Base-by-base conservation (phyloP, 1,140 invertebrate genomes). In the Sycobia sp. region DNA sequence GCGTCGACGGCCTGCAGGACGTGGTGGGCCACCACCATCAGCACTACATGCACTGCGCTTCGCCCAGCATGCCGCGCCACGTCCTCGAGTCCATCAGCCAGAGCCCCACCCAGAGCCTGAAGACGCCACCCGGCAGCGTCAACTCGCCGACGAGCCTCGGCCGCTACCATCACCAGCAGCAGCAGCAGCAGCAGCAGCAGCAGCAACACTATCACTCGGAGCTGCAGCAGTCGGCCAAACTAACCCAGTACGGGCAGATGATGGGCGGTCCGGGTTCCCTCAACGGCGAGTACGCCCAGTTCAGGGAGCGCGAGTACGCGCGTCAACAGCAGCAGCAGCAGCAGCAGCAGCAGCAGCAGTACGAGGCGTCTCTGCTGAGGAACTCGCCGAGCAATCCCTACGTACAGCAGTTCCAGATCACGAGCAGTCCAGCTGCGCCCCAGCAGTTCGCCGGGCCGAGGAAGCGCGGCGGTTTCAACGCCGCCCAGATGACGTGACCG, bases 401-500 rank as follows among this genome's bases (percentile, higher is more conserved):
- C 69, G 72, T 78, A 46, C 78, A 79, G 34, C 76, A 79, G 51
- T 79, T 78, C 23, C 77, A 80, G 62, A 73, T 80, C 47, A 32
- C 69, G 25, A 2, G 73, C 63, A 23, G 70, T 72, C 0, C 73
- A 72, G 41, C 73, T 74, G 34, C 78, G 74, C 44, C 51, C 62
- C 36, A 80, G 75, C 61, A 74, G 66, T 23, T 20, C 47, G 11
- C 32, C 32, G n/a, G 23, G 62, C 2, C 63, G 14, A 69, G 72
- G n/a, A 74, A 71, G 36, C 69, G 49, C 34, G 16, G 49, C 7
- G 70, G 67, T 18, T 79, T 73, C 56, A 76, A 79, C 53, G 68
- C 76, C 41, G 73, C 74, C 20, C 76, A 79, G 69, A 78, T 80
- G 73, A 81, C 79, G 79, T 81, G 79, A 81, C 78, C 73, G 53